phyloP scores from a whole-genome alignment of 2,113 vertebrate species.

The Chloebia gouldiae region DNA sequence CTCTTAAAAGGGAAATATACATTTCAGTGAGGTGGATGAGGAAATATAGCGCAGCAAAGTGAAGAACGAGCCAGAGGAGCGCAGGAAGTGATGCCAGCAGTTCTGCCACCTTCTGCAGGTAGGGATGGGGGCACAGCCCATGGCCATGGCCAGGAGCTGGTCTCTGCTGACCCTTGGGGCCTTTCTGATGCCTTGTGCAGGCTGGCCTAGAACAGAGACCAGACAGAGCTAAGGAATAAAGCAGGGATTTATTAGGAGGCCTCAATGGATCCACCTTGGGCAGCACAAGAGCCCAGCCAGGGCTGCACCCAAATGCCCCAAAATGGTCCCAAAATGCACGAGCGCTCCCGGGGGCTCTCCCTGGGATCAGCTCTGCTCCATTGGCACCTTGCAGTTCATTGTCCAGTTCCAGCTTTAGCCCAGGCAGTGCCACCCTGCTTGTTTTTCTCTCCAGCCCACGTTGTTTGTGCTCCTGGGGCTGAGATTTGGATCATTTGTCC shows the following conservation, averaged over 20 bases:
- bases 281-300: no score
- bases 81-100: not conserved
- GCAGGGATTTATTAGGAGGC: not conserved
- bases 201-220: rapidly evolving
- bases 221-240: not conserved
- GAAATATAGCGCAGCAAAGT: conserved; percentile 28
- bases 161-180: not conserved
- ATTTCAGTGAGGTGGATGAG: conserved; percentile 33
- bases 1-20: conserved; percentile 67
- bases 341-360: rapidly evolving
- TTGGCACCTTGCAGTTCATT: no score
- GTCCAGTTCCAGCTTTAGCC: not conserved
- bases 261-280: not conserved
- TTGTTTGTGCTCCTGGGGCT: not conserved
- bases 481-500: not conserved
- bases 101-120: not conserved
- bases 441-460: not conserved
- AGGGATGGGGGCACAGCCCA: not conserved
- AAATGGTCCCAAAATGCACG: no score
- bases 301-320: no score
- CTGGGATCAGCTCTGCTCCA: not conserved
- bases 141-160: rapidly evolving
- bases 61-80: not conserved
- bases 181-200: not conserved
- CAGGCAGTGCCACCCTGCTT: not conserved